Conservation (phyloP, 2,888 invertebrate genomes). For the Amphimallon solstitiale region DNA sequence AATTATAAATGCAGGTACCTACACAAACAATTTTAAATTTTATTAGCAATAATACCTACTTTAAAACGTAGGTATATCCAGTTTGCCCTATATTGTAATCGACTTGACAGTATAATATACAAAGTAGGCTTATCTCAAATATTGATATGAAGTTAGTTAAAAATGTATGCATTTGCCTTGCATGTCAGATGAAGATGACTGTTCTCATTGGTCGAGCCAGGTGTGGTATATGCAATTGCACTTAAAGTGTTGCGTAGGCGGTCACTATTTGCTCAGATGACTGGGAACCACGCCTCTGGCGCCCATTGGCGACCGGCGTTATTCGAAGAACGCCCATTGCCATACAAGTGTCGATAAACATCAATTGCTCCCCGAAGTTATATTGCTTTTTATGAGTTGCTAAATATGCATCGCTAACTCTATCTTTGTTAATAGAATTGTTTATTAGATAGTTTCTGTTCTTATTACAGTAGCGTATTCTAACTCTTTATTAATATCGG, state of each 20-base stretch:
- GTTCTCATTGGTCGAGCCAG: conserved; percentile 15
- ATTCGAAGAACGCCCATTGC: conserved; percentile 11
- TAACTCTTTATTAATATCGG: no score
- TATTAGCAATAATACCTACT: no score
- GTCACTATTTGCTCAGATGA: conserved; percentile 13
- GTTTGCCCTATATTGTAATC: conserved; percentile 1
- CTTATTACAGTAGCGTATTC: no score
- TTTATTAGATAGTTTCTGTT: not conserved
- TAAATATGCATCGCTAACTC: not conserved
- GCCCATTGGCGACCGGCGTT: conserved; percentile 18
- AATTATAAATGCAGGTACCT: no score
- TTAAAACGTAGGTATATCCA: not conserved
- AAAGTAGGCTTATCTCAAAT: conserved; percentile 2
- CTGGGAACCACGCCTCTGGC: conserved; percentile 8
- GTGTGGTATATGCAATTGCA: conserved; percentile 25
- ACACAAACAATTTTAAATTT: no score
- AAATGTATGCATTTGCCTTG: not conserved
- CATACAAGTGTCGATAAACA: conserved; percentile 19
- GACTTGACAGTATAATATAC: not conserved
- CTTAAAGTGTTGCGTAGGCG: conserved; percentile 24
- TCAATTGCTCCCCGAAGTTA: conserved; percentile 5
- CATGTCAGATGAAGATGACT: conserved; percentile 7
- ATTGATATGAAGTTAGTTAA: conserved; percentile 8
- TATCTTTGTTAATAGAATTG: not conserved
- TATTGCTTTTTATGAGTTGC: not conserved